Base-by-base conservation (phyloP, 2,113 vertebrate species). In the Petromus typicus region DNA sequence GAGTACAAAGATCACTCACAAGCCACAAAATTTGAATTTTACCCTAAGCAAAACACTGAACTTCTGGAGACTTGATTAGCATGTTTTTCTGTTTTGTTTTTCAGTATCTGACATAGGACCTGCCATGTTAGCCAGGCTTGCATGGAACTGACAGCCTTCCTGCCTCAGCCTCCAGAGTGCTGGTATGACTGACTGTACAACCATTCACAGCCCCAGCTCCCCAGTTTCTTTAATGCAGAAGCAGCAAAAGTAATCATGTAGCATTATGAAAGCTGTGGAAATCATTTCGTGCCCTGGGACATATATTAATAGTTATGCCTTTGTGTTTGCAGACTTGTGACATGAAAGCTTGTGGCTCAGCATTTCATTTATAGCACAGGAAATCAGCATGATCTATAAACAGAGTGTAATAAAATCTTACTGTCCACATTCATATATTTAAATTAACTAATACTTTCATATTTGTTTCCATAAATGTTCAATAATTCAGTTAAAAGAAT, bases 361-460 rank as follows among this genome's bases (percentile, higher is more conserved):
- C 40, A 27, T 92, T 91, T 81, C 63, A 86, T 92, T 95, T 91
- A 89, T 88, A 93, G 57, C 40, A 80, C 43, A 85, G 86, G 82
- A 79, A 93, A 64, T 32, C 25, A 64, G 16, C 54, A 37, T 57
- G 64, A 5, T 89, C 57, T 90, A 76, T 76, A 93, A 86, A 93
- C 76, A 89, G 71, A 61, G 20, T 9, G 43, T 51, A 86, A 88
- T 73, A 30, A 93, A 92, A 57, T 69, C 64, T 96, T 90, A 90
- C 10, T 69, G 43, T 93, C 10, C 84, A 91, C 80, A 54, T 67
- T 54, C 16, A 83, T 76, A 86, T 34, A 59, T 88, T 94, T 66
- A 86, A 61, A 90, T 86, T 86, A 76, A 18, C 66, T 66, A 61
- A n/a, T 66, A 48, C 67, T 54, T 76, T 37, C 40, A 81, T 40